Evolutionary conservation across 2,113 vertebrate genomes (phyloP).

Genomic region (Prunella himalayana): DNA sequence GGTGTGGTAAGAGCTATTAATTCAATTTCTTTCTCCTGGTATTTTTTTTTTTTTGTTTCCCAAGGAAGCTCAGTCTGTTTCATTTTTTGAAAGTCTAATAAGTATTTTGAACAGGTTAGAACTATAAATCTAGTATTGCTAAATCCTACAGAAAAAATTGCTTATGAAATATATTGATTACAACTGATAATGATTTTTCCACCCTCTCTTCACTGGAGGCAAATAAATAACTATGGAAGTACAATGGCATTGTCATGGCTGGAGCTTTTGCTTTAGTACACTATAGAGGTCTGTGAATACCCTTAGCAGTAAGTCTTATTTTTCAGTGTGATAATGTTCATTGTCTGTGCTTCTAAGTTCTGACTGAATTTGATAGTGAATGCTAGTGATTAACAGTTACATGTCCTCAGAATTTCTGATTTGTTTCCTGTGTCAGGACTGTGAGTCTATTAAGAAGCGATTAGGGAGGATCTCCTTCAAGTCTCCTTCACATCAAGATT

Average conservation of each 20-base stretch:
- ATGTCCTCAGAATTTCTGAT: slow-evolving; percentile 75
- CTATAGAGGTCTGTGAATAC: slow-evolving; percentile 33
- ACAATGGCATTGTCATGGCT: slow-evolving; percentile 29
- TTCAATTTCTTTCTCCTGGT: background rate
- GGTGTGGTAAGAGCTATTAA: slow-evolving; percentile 32
- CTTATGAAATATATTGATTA: slow-evolving; percentile 56
- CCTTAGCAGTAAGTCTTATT: slow-evolving; percentile 9
- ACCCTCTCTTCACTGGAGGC: background rate
- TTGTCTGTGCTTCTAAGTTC: slow-evolving; percentile 54
- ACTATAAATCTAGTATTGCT: slow-evolving; percentile 52
- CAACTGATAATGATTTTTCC: slow-evolving; percentile 6
- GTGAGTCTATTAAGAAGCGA: slow-evolving; percentile 75
- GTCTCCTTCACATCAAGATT: slow-evolving; percentile 78
- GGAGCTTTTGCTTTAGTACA: background rate
- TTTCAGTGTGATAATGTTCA: slow-evolving; percentile 28
- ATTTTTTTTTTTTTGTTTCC: background rate
- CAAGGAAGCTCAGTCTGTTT: background rate
- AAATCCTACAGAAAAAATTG: slow-evolving; percentile 33
- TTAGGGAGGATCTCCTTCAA: slow-evolving; percentile 80
- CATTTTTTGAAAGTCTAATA: slow-evolving; percentile 21
- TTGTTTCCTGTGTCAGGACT: slow-evolving; percentile 71
- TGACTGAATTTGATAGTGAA: slow-evolving; percentile 62
- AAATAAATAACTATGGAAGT: slow-evolving; percentile 49
- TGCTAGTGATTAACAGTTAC: slow-evolving; percentile 72
- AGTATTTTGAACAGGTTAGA: slow-evolving; percentile 24